These are phyloP conservation scores for Cotesia glomerata DNA, from an alignment of 1,140 invertebrate genomes.

Conservation along the genomic window DNA sequence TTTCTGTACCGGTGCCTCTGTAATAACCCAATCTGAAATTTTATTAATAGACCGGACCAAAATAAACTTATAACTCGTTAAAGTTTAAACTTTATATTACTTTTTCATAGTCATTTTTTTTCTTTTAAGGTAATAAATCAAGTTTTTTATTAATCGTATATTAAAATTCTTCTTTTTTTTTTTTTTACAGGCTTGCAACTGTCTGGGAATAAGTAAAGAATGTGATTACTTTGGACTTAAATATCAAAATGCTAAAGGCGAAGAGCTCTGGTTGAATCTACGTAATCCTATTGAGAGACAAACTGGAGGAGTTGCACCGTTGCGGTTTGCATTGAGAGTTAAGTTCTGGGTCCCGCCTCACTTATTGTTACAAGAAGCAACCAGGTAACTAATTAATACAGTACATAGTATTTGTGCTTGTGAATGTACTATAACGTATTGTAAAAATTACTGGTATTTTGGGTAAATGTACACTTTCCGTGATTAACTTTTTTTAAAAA, in stretches of 20 bases:
- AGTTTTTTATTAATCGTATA: neutral
- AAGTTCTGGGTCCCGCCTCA: slow-evolving; percentile 93
- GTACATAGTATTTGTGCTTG: neutral
- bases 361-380: slow-evolving; percentile 81
- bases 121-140: neutral
- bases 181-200: slow-evolving; percentile 78
- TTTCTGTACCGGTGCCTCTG: too few relatives aligned
- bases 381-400: slow-evolving; percentile 65
- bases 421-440: too few relatives aligned
- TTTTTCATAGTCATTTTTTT: neutral
- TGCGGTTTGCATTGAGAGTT: slow-evolving; percentile 71
- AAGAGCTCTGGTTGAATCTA: slow-evolving; percentile 83
- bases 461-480: too few relatives aligned
- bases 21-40: too few relatives aligned
- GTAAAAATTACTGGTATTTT: too few relatives aligned
- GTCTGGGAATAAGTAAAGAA: slow-evolving; percentile 81
- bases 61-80: too few relatives aligned
- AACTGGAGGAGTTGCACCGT: slow-evolving; percentile 66
- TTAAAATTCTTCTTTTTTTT: neutral
- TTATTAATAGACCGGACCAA: too few relatives aligned
- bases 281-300: slow-evolving; percentile 81
- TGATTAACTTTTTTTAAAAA: neutral
- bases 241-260: slow-evolving; percentile 73
- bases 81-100: too few relatives aligned
- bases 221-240: slow-evolving; percentile 87